These are phyloP conservation scores for Terebella lapidaria DNA, from an alignment of 2,888 invertebrate genomes.

Conservation along the genomic window DNA sequence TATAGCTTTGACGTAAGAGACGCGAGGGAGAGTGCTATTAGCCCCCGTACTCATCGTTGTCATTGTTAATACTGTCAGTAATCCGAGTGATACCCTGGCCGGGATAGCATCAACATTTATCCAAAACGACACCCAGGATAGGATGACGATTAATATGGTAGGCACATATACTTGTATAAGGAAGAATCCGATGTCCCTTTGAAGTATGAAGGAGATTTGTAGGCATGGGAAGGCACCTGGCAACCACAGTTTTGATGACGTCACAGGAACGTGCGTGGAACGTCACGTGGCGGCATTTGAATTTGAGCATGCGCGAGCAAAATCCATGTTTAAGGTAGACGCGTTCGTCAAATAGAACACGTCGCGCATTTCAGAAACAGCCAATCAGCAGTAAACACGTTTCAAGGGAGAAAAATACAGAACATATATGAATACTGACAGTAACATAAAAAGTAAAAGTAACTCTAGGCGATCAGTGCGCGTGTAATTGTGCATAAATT, in stretches of 20 bases:
- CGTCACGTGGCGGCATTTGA: no score
- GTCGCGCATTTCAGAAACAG: no score
- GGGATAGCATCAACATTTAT: conserved; percentile 80
- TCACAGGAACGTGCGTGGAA: no score
- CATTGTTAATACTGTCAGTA: conserved; percentile 68
- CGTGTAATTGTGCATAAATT: neutral
- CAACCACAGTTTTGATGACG: no score
- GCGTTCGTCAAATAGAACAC: no score
- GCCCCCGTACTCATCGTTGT: conserved; percentile 90
- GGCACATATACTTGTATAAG: conserved; percentile 26
- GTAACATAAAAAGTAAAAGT: no score
- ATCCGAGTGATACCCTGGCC: conserved; percentile 80
- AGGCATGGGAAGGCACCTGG: conserved; percentile 26
- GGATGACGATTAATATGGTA: conserved; percentile 65
- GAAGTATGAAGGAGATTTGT: conserved; percentile 22
- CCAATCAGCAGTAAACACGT: neutral
- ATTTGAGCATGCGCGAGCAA: no score
- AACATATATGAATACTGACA: neutral
- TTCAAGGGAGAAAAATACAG: neutral
- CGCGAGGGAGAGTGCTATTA: conserved; percentile 82
- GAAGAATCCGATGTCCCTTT: conserved; percentile 25
- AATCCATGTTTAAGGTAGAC: no score
- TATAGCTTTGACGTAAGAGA: conserved; percentile 87
- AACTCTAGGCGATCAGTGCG: neutral
- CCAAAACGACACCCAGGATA: conserved; percentile 97